Base-by-base conservation (phyloP, 2,113 vertebrate species). In the Ariopsis seemanni region DNA sequence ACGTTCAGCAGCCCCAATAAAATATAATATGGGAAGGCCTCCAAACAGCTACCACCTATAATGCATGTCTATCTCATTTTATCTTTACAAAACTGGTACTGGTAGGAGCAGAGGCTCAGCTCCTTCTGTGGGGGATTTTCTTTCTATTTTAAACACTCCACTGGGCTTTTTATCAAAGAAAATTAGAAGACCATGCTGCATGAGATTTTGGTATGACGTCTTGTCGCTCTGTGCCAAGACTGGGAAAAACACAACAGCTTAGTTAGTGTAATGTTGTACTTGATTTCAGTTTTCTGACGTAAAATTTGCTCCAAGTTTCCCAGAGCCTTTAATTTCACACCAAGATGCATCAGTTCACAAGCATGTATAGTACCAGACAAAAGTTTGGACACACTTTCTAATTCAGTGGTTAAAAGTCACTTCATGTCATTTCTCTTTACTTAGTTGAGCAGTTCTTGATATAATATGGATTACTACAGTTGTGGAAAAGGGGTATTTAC, bases 131-230 rank as follows among this genome's bases (percentile, higher is more conserved):
- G 65, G 75, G 30, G 85, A 82, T 71, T 83, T 79, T 84, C 86
- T 22, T 30, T 48, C 2, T 55, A 25, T 83, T 75, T 89, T 88
- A 83, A 88, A 88, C 84, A 86, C 84, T 89, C 75, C 74, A 63
- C n/a, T 84, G 86, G 79, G 3, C 84, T 86, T 89, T 86, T 90
- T 60, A 82, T 89, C 65, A 86, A 79, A 83, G 69, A 69, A 87
- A 90, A 91, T 88, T 88, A 83, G 71, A 89, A 84, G 90, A 72
- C 89, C 86, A 52, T 89, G 83, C 77, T 74, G 79, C 82, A 74
- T 86, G 25, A 15, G 62, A 84, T 52, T 75, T 84, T 86, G 62
- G 75, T 65, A 84, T 72, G 52, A 82, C 52, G 72, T 88, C 78
- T 87, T 82, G 77, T 89, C 89, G 81, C 82, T 78, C 69, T 69